These are phyloP conservation scores for Astur gentilis DNA, from an alignment of 2,113 vertebrate species.

Conservation along the genomic window DNA sequence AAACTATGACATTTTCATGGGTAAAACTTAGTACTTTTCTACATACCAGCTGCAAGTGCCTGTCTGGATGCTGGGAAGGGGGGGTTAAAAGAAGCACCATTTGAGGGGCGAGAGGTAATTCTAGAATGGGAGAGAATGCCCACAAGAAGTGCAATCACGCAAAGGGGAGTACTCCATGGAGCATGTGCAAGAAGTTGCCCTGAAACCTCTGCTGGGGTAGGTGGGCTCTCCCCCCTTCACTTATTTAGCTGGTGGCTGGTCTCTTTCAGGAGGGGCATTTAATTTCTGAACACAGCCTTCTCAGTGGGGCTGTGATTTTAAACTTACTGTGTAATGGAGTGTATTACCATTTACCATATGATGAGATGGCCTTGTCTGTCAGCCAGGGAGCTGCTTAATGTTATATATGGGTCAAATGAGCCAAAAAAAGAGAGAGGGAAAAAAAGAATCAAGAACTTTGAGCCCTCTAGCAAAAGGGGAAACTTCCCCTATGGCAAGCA, in stretches of 20 bases:
- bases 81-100: not conserved
- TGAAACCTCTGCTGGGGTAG: not conserved
- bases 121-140: not conserved
- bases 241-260: constrained; percentile 22
- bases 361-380: constrained; percentile 69
- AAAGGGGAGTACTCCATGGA: not conserved
- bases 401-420: constrained; percentile 75
- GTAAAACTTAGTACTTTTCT: not conserved
- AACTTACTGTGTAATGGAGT: constrained; percentile 72
- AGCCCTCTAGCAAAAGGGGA: constrained; percentile 5
- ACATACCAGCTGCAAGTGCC: not conserved
- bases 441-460: constrained; percentile 20
- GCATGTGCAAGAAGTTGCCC: not conserved
- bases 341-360: constrained; percentile 72
- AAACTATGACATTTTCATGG: not conserved
- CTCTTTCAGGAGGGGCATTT: constrained; percentile 49
- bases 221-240: not conserved
- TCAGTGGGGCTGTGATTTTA: constrained; percentile 68
- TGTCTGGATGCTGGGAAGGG: not conserved
- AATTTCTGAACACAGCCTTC: constrained; percentile 49
- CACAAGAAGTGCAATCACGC: not conserved
- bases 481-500: not conserved
- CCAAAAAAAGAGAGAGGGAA: constrained; percentile 30
- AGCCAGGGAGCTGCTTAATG: constrained; percentile 66
- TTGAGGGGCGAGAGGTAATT: not conserved